Conservation (phyloP, 2,113 vertebrate species). For the Gnathonemus echidnorhynchus region DNA sequence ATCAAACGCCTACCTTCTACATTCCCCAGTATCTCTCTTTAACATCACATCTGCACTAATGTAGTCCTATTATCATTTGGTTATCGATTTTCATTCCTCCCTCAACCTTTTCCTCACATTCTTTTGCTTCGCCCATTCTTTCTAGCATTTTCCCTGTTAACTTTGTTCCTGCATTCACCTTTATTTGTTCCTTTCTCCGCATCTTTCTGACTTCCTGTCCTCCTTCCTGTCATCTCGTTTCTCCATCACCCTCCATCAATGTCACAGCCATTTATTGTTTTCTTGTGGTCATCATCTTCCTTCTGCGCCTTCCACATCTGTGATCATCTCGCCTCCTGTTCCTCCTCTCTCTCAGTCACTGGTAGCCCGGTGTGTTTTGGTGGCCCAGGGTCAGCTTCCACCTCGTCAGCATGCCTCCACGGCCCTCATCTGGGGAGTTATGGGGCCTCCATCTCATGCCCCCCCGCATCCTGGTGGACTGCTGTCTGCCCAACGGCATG, state of each 20-base stretch:
- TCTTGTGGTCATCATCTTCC: neutral
- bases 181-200: neutral
- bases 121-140: neutral
- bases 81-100: neutral
- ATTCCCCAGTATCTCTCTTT: neutral
- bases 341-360: neutral
- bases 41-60: neutral
- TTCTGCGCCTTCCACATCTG: neutral
- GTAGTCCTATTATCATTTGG: neutral
- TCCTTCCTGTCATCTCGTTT: neutral
- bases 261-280: neutral
- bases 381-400: conserved; percentile 45
- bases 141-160: neutral
- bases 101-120: neutral
- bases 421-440: conserved; percentile 66
- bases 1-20: neutral
- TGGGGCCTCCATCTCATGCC: conserved; percentile 74
- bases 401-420: conserved; percentile 56
- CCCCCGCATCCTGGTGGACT: conserved; percentile 69
- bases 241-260: neutral
- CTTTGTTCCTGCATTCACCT: neutral
- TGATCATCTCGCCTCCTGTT: neutral
- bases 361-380: conserved; percentile 33
- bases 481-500: conserved; percentile 70
- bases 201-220: neutral